Base-by-base conservation (phyloP, 92 coral and sea anemone genomes). In the Parazoanthus swiftii region DNA sequence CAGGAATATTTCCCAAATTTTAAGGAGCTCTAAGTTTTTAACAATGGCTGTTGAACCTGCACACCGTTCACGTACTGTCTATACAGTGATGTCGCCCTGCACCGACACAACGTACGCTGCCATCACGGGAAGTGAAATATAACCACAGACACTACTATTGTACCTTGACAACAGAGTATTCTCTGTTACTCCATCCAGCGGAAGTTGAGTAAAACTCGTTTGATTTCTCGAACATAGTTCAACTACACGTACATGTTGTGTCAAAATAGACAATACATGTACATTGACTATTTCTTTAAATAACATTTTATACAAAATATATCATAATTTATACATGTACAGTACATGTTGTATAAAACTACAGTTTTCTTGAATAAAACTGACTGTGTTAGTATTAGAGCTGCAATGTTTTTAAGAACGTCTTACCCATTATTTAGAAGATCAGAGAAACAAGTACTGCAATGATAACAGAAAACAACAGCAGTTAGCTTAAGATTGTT, bases 381-480 rank as follows among this genome's bases (percentile, higher is more conserved):
- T 21, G 23, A 66, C 23, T 18, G 15, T 6, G 71, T 66, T 66
- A 5, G 3, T 66, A 9, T n/a, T 29, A 29, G 33, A 29, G 0
- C 33, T 29, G 33, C 33, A 29, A 7, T 16, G 0, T 37, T 75
- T 37, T 29, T 0, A 29, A 29, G 23, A 39, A 14, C 38, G 8
- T 38, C 95, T 59, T 91, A 92, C 95, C 95, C 95, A 23, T 93
- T 88, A 46, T 86, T 79, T 25, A 91, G 91, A 1, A 90, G 85
- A 74, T 92, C 90, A 11, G 87, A 25, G 75, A 88, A 92, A 88
- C 95, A 92, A 1, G 95, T 90, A 37, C 95, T 92, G 85, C 68
- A 85, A 85, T 15, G 73, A 43, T 75, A 79, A 37, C 6, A 44
- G 8, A 2, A 36, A 48, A 48, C 8, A 63, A 63, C 70, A 63